Percentiles rank a stretch among this genome's conserved stretches.
Conservation (phyloP, 2,888 invertebrate species). For the Ceramica pisi region DNA sequence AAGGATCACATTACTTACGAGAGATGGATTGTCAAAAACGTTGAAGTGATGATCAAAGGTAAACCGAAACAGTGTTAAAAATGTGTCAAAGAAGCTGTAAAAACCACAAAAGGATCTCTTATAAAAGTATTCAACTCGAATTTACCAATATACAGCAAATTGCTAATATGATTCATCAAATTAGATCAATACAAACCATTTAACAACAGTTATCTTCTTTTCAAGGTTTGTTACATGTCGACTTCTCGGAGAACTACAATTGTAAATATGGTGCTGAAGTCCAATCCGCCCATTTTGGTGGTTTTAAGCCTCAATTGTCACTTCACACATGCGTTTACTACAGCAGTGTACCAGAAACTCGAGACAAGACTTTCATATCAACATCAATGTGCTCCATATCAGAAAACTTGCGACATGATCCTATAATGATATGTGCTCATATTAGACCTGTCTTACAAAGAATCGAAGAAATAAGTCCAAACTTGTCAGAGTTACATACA, state of each 20-base stretch:
- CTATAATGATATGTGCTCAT: conserved; percentile 56
- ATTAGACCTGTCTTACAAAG: conserved; percentile 35
- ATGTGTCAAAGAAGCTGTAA: conserved; percentile 54
- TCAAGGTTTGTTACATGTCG: conserved; percentile 46
- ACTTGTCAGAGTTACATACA: conserved; percentile 41
- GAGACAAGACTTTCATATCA: conserved; percentile 20
- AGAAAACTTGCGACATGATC: conserved; percentile 57
- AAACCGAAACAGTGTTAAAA: conserved; percentile 39
- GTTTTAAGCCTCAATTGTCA: conserved; percentile 48
- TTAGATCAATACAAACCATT: conserved; percentile 38
- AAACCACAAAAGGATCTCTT: conserved; percentile 35
- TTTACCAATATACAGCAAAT: conserved; percentile 42
- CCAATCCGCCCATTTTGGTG: conserved; percentile 57
- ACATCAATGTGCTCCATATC: conserved; percentile 49
- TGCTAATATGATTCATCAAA: conserved; percentile 43
- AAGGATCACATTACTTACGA: conserved; percentile 38
- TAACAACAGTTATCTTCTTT: conserved; percentile 40
- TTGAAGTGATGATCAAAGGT: conserved; percentile 33
- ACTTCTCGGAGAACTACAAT: conserved; percentile 55
- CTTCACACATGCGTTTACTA: conserved; percentile 60
- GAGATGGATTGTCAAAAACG: conserved; percentile 47
- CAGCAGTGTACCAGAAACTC: conserved; percentile 20
- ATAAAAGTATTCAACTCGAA: conserved; percentile 34
- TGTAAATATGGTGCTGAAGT: conserved; percentile 56
- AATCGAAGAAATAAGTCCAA: conserved; percentile 40